Evolutionary conservation across 2,113 vertebrate genomes (phyloP).

Genomic region (Anolis carolinensis): DNA sequence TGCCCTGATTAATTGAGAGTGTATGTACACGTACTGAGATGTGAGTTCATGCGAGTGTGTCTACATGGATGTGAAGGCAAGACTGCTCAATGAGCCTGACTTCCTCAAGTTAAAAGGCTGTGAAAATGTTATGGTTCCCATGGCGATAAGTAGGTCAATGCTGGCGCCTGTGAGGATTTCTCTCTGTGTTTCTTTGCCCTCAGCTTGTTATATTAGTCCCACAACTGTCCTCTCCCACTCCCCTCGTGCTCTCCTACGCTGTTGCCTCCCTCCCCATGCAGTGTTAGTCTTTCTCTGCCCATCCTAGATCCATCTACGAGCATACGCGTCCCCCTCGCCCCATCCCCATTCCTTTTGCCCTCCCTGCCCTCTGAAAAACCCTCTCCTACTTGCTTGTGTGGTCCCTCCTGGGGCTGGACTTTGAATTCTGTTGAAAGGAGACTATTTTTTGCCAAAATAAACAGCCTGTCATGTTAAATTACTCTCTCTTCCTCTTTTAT

Average conservation of each 20-base stretch:
- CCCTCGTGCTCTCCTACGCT: background rate
- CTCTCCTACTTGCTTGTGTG: conserved; percentile 65
- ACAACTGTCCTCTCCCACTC: background rate
- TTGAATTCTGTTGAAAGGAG: conserved; percentile 78
- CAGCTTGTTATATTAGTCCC: background rate
- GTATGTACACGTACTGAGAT: background rate
- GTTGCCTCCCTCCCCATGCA: background rate
- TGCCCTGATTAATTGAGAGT: background rate
- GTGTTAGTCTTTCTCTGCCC: conserved; percentile 23
- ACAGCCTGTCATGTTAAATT: conserved; percentile 80
- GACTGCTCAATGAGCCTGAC: background rate
- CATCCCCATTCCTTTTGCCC: background rate
- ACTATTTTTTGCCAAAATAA: conserved; percentile 82
- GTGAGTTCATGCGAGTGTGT: background rate
- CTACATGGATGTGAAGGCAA: background rate
- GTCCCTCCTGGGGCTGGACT: conserved; percentile 59
- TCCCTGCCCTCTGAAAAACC: background rate
- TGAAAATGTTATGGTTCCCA: conserved; percentile 26
- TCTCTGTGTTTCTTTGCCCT: conserved; percentile 5
- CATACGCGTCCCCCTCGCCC: background rate
- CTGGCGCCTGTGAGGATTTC: conserved; percentile 33
- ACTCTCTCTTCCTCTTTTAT: conserved; percentile 62
- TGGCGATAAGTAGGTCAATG: background rate
- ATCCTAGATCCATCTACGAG: background rate
- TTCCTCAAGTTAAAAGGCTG: conserved; percentile 37